Evolutionary conservation across 2,113 vertebrate genomes (phyloP), one percentile per base, ranked within the genome.

Genomic region (Okapia johnstoni): DNA sequence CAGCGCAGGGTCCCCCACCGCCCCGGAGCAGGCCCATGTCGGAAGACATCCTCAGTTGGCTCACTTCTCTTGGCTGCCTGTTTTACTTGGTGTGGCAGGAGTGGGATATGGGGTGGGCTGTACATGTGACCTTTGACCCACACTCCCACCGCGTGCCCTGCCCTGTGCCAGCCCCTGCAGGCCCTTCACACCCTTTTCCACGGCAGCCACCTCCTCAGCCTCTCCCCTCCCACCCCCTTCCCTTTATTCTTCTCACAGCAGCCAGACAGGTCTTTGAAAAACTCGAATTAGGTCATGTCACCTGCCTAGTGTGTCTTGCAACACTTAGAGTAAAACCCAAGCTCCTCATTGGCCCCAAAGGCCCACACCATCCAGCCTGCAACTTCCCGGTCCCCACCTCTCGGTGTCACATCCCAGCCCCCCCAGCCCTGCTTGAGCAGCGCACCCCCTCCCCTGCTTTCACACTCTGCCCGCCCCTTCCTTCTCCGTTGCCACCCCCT

Each of bases 331-430:
- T 85, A 33, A 60, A 93, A n/a, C 17, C 46, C 33, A 43, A 26
- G 48, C 33, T 26, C 57, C 84, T 66, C 13, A 3, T n/a, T 7
- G 57, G 50, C 17, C 63, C 57, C 1, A 8, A 81, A 7, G 50
- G 36, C 58, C 30, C 16, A 5, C 14, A 9, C 1, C 11, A 5
- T 4, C 10, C 5, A 21, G 43, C 40, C 12, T 0, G 6, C 4
- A 12, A 8, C 26, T 8, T 5, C 52, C 6, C 85, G 52, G 43
- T 43, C 19, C 19, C 7, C 6, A 14, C 6, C 4, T 48, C 40
- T 17, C 7, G 2, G 17, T 3, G 6, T 81, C 19, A 54, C 50
- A 14, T 54, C 21, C 30, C 48, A n/a, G 79, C 6, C 48, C 77
- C 77, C 48, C 19, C 11, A 54, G 30, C 79, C 48, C 76, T 13